These are phyloP conservation scores for Iphiclides podalirius DNA, from an alignment of 2,888 invertebrate species.

Conservation along the genomic window DNA sequence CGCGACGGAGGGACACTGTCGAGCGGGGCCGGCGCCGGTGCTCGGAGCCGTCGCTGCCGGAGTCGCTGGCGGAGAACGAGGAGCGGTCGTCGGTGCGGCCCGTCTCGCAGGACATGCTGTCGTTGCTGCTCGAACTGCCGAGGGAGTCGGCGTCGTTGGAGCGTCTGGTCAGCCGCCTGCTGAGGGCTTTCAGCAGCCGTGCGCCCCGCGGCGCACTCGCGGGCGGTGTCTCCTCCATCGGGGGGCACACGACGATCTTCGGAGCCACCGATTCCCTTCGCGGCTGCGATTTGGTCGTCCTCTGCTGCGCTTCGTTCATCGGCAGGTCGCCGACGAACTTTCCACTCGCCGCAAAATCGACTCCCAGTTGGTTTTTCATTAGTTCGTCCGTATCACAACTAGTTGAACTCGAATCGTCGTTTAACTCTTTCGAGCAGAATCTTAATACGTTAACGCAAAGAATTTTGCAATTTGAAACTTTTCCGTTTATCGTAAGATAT, in stretches of 20 bases:
- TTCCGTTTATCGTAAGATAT: conserved; percentile 43
- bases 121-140: conserved; percentile 70
- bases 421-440: conserved; percentile 29
- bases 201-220: conserved; percentile 80
- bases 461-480: conserved; percentile 52
- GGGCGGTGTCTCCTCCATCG: conserved; percentile 76
- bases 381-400: conserved; percentile 44
- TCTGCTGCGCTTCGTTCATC: conserved; percentile 49
- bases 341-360: conserved; percentile 56
- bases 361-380: conserved; percentile 67
- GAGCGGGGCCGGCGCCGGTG: conserved; percentile 73
- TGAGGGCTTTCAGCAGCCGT: conserved; percentile 83
- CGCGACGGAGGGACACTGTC: conserved; percentile 84
- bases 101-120: conserved; percentile 62
- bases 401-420: conserved; percentile 33
- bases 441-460: conserved; percentile 29
- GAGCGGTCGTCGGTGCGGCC: conserved; percentile 64
- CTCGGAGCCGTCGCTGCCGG: conserved; percentile 82
- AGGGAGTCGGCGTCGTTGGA: conserved; percentile 64
- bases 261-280: conserved; percentile 62
- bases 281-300: conserved; percentile 43
- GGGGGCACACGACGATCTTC: conserved; percentile 73
- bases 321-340: conserved; percentile 55
- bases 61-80: conserved; percentile 81
- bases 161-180: conserved; percentile 81